Evolutionary conservation across 2,888 invertebrate species (phyloP).

Genomic region (Diachrysia chrysitis): DNA sequence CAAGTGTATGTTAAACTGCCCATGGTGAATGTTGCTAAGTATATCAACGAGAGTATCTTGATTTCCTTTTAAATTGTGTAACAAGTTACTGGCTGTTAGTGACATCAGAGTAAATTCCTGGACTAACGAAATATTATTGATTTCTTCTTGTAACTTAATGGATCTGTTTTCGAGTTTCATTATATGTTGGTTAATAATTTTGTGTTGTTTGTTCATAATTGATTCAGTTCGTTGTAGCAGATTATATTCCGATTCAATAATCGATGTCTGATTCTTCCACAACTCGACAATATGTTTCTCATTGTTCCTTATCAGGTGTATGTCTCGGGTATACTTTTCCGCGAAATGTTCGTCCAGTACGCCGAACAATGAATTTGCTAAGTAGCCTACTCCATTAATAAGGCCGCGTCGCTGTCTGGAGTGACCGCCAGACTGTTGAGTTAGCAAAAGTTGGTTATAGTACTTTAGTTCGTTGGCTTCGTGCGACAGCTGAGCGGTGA

Average conservation of each 20-base stretch:
- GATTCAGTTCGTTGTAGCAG: neutral
- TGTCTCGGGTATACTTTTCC: constrained; percentile 9
- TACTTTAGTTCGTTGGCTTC: constrained; percentile 6
- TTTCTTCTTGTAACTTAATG: neutral
- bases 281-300: constrained; percentile 5
- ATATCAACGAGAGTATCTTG: constrained; percentile 5
- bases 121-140: neutral
- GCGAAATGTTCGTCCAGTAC: constrained; percentile 13
- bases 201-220: constrained; percentile 1
- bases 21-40: constrained; percentile 9
- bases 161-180: neutral
- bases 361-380: constrained; percentile 6
- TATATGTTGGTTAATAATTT: neutral
- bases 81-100: neutral
- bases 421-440: neutral
- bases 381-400: constrained; percentile 9
- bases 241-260: constrained; percentile 12
- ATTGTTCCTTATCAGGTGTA: neutral
- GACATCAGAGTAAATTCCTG: neutral
- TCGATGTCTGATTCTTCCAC: constrained; percentile 9
- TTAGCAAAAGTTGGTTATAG: constrained; percentile 11
- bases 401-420: constrained; percentile 11
- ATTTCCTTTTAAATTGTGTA: neutral
- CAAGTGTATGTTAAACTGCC: constrained; percentile 5
- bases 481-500: constrained; percentile 10